Base-by-base conservation (phyloP, 2,797 vertebrate species). In the Paguma larvata region DNA sequence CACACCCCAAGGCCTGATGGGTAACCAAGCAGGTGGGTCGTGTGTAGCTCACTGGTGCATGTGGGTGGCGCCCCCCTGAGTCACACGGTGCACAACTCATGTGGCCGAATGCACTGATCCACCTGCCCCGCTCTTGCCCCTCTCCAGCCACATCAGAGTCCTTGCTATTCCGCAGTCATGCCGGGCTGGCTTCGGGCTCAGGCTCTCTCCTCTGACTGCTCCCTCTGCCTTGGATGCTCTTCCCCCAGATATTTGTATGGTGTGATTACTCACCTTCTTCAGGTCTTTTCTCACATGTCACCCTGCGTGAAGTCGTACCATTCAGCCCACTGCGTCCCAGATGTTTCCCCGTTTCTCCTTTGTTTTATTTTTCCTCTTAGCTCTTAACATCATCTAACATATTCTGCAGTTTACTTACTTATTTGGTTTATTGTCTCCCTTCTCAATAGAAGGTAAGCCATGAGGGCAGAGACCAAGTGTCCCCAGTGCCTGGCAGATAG, bases 221-320 rank as follows among this genome's bases (percentile, higher is more conserved):
- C 14, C 48, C 32, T 78, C 18, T 25, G 44, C 48, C 41, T 56
- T 7, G 1, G 46, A n/a, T 8, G 19, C 18, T 88, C 62, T 93
- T 59, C 34, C 72, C 38, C 70, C 5, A n/a, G 59, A 65, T 68
- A 34, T 14, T 53, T 16, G 2, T 32, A 4, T 67, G 75, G 53
- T 38, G 59, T 51, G 30, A n/a, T 88, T 67, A 30, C 67, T 75
- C 10, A 62, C 44, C 23, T 77, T 70, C 62, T 89, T 75, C 48
- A n/a, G 59, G n/a, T 93, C 79, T 77, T 77, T 77, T 62, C 68
- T 93, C 80, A 92, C 34, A 82, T 25, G 21, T 32, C 67, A 53
- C 41, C 30, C 16, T 78, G 23, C 48, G 83, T 73, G 34, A 83
- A 84, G 56, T 67, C 62, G 25, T 56, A 34, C 30, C 11, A 53